A percentile compares a stretch with the other conserved stretches of the same genome.
phyloP scores from a whole-genome alignment of 2,888 invertebrate genomes.

The Brassicogethes aeneus region DNA sequence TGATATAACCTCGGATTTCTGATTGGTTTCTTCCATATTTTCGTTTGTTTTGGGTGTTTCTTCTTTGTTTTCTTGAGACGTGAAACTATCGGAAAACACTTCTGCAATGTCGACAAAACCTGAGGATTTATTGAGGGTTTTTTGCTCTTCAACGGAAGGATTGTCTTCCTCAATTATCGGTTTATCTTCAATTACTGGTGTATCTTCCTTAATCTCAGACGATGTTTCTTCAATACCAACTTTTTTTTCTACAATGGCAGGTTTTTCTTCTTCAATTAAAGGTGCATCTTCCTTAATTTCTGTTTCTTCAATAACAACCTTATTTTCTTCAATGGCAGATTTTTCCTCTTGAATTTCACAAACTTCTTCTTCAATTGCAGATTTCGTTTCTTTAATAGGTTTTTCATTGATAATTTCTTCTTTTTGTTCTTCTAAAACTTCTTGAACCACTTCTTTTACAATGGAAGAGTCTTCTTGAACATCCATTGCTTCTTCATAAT shows the following conservation, averaged over 20 bases:
- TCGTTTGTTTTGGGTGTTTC: slow-evolving; percentile 10
- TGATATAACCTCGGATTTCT: no score
- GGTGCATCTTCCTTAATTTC: slow-evolving; percentile 2
- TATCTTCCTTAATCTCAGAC: no score
- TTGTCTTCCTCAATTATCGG: no score
- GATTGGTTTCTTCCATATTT: slow-evolving; percentile 10
- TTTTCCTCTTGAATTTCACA: slow-evolving; percentile 3
- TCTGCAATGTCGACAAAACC: no score
- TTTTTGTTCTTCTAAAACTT: neutral
- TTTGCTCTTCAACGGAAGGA: no score
- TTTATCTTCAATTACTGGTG: no score
- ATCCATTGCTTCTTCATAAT: neutral
- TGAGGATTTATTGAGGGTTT: no score
- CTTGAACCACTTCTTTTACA: slow-evolving; percentile 1
- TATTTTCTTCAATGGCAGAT: neutral
- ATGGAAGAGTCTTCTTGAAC: neutral
- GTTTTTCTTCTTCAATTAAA: slow-evolving; percentile 1
- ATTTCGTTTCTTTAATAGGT: neutral
- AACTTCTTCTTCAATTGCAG: slow-evolving; percentile 3
- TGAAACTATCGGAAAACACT: no score
- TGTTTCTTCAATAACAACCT: neutral
- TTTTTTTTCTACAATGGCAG: neutral
- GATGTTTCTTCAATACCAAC: no score
- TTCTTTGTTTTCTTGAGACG: no score
- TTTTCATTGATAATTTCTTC: neutral